Evolutionary conservation across 2,888 invertebrate genomes (phyloP).

Genomic region (Marronus borbonicus): DNA sequence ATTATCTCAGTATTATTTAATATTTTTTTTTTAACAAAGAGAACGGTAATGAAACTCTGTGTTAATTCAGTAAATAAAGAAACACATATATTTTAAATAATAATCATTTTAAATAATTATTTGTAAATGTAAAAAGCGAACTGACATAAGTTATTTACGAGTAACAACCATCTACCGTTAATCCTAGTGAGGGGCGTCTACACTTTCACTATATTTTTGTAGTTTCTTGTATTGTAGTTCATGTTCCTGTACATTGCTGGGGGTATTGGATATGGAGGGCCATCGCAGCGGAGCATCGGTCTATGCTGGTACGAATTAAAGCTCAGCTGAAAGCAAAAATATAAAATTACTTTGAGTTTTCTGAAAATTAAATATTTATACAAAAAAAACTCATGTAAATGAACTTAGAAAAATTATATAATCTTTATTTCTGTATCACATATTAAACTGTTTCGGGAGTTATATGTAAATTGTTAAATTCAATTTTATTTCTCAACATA

Average conservation of each 20-base stretch:
- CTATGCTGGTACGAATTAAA: constrained; percentile 65
- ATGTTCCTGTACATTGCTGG: constrained; percentile 67
- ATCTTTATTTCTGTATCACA: too few relatives aligned
- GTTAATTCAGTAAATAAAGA: constrained; percentile 58
- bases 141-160: constrained; percentile 54
- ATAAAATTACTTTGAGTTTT: not conserved
- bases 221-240: constrained; percentile 66
- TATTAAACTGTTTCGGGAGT: too few relatives aligned
- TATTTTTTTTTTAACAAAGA: not conserved
- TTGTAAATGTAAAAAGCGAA: constrained; percentile 54
- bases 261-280: constrained; percentile 64
- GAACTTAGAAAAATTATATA: too few relatives aligned
- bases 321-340: constrained; percentile 64
- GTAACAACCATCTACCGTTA: constrained; percentile 64
- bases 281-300: constrained; percentile 66
- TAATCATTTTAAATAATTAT: constrained; percentile 58
- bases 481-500: too few relatives aligned
- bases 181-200: constrained; percentile 62
- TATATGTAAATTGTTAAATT: too few relatives aligned
- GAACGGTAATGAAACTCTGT: constrained; percentile 56
- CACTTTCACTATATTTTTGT: constrained; percentile 68
- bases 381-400: too few relatives aligned
- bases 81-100: constrained; percentile 60
- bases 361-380: too few relatives aligned
- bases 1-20: not conserved